Conservation (phyloP, 2,797 vertebrate species). For the Melanotaenia nigrans region DNA sequence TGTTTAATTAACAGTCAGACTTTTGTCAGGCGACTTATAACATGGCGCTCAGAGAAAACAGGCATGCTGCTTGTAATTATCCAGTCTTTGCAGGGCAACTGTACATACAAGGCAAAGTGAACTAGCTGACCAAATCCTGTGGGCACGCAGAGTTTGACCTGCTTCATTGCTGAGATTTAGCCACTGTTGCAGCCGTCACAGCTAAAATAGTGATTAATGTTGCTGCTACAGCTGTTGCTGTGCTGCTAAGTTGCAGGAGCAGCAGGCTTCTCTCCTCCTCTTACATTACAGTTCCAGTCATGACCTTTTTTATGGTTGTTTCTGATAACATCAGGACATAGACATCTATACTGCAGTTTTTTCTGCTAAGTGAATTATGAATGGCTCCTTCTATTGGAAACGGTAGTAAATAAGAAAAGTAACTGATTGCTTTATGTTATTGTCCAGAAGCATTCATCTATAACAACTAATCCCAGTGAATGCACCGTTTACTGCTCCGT, state of each 20-base stretch:
- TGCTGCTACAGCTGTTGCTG: slow-evolving; percentile 32
- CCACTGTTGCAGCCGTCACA: slow-evolving; percentile 18
- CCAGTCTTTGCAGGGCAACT: slow-evolving; percentile 16
- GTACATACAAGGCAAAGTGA: background rate
- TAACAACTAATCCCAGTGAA: slow-evolving; percentile 8
- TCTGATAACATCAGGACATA: slow-evolving; percentile 33
- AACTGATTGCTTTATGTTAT: background rate
- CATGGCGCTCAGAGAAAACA: slow-evolving; percentile 4
- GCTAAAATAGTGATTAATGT: slow-evolving; percentile 47
- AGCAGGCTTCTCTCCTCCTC: slow-evolving; percentile 38
- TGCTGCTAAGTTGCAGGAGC: slow-evolving; percentile 35
- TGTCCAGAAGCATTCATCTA: slow-evolving; percentile 16
- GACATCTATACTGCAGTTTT: slow-evolving; percentile 33
- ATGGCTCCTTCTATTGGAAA: background rate
- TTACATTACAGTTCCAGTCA: slow-evolving; percentile 42
- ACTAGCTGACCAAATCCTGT: slow-evolving; percentile 38
- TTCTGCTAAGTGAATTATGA: slow-evolving; percentile 36
- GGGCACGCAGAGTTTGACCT: slow-evolving; percentile 28
- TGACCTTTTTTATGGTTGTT: slow-evolving; percentile 28
- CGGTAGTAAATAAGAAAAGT: background rate
- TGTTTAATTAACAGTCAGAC: slow-evolving; percentile 11
- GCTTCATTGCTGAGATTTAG: slow-evolving; percentile 36
- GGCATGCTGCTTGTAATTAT: slow-evolving; percentile 26
- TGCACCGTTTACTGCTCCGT: background rate
- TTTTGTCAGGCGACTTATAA: background rate